These are phyloP conservation scores for Engraulis encrasicolus DNA, from an alignment of 2,113 vertebrate genomes.

Conservation along the genomic window DNA sequence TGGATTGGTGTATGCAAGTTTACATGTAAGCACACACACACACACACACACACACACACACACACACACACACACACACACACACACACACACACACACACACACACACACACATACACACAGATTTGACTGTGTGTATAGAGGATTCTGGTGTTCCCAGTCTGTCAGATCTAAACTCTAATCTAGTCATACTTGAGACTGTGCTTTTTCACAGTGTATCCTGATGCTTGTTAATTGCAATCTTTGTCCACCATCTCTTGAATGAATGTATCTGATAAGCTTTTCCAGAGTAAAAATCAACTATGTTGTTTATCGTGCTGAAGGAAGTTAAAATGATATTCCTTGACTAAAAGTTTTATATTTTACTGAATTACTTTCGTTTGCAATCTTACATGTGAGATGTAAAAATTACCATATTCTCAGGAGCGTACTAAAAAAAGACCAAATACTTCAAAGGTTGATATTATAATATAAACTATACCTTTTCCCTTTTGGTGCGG, in stretches of 20 bases:
- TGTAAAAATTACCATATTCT: background rate
- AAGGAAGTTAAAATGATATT: background rate
- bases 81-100: no score
- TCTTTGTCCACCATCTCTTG: background rate
- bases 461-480: background rate
- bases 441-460: slow-evolving; percentile 2
- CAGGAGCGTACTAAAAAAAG: background rate
- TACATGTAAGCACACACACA: no score
- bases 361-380: background rate
- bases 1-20: no score
- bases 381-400: background rate
- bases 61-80: no score
- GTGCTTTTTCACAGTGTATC: background rate
- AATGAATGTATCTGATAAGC: slow-evolving; percentile 3
- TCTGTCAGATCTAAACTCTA: background rate
- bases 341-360: background rate
- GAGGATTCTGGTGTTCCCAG: background rate
- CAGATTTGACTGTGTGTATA: background rate
- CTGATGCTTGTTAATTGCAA: background rate
- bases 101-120: no score
- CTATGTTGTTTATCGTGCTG: background rate
- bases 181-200: slow-evolving; percentile 2
- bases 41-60: no score
- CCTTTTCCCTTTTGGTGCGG: background rate
- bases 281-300: background rate